These are phyloP conservation scores for Unio delphinus DNA, from an alignment of 2,888 invertebrate genomes.

Conservation along the genomic window DNA sequence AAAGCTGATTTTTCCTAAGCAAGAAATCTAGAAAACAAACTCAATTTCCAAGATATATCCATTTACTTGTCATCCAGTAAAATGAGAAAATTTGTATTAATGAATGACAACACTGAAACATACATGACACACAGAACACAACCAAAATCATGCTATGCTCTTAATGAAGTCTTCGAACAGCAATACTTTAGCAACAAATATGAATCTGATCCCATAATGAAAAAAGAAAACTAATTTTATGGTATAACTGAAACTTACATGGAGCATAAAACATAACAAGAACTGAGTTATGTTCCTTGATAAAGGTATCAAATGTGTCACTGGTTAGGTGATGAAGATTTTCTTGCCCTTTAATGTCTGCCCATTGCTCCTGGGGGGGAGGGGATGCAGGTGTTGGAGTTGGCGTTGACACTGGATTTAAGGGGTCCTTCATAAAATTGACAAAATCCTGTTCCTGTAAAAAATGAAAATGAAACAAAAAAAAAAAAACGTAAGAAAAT, in stretches of 20 bases:
- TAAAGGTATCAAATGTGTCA: slow-evolving; percentile 71
- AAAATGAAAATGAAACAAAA: slow-evolving; percentile 1
- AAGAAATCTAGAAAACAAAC: no score
- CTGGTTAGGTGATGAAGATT: slow-evolving; percentile 84
- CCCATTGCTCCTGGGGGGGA: slow-evolving; percentile 72
- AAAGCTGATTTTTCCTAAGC: no score
- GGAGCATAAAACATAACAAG: slow-evolving; percentile 73
- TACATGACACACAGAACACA: no score
- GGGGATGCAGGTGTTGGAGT: slow-evolving; percentile 59
- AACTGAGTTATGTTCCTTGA: slow-evolving; percentile 75
- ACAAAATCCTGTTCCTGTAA: slow-evolving; percentile 80
- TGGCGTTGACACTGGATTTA: slow-evolving; percentile 63
- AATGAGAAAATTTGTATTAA: no score
- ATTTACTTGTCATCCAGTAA: no score
- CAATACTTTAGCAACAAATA: no score
- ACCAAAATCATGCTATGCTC: no score
- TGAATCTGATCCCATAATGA: not conserved
- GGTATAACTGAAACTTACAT: slow-evolving; percentile 62
- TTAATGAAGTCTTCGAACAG: no score
- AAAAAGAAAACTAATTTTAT: slow-evolving; percentile 5
- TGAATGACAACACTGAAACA: no score
- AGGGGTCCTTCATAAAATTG: slow-evolving; percentile 75
- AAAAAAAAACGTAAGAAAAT: no score
- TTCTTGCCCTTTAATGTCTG: slow-evolving; percentile 71
- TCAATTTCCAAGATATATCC: no score